Evolutionary conservation across 2,888 invertebrate species (phyloP).

Genomic region (Amitus sp.): DNA sequence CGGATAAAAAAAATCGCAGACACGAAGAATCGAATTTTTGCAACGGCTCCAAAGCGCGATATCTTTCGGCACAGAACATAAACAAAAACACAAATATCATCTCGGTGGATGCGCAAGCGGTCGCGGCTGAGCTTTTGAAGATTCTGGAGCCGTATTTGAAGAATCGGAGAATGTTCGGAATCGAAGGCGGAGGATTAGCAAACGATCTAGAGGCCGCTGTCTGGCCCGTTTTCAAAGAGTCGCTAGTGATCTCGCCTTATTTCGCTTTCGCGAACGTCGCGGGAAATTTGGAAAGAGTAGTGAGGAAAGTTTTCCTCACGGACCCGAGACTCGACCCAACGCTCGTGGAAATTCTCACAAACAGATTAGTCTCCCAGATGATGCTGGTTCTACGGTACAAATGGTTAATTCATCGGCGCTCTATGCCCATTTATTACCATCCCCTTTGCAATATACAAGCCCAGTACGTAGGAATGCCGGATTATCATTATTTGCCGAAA

Average conservation of each 20-base stretch:
- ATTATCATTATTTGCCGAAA: too few species aligned
- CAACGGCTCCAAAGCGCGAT: conserved; percentile 17
- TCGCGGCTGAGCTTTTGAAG: neutral
- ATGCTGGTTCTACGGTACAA: neutral
- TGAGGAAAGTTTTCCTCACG: neutral
- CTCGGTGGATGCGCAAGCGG: neutral
- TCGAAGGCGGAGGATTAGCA: neutral
- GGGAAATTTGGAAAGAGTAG: neutral
- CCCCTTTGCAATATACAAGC: too few species aligned
- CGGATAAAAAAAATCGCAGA: too few species aligned
- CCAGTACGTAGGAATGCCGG: too few species aligned
- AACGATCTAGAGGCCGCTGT: neutral
- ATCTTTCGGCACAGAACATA: neutral
- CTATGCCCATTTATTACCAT: too few species aligned
- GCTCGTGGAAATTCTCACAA: neutral
- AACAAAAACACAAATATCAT: neutral
- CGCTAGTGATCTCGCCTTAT: neutral
- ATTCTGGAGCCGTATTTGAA: neutral
- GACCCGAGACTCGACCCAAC: neutral
- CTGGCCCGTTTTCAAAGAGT: neutral
- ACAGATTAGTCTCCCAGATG: neutral
- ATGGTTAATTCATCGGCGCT: neutral
- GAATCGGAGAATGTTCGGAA: neutral
- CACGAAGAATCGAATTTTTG: too few species aligned
- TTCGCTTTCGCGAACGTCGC: neutral